These are phyloP conservation scores for Lasioglossum oenotherae DNA, from an alignment of 2,888 invertebrate genomes.

Conservation along the genomic window DNA sequence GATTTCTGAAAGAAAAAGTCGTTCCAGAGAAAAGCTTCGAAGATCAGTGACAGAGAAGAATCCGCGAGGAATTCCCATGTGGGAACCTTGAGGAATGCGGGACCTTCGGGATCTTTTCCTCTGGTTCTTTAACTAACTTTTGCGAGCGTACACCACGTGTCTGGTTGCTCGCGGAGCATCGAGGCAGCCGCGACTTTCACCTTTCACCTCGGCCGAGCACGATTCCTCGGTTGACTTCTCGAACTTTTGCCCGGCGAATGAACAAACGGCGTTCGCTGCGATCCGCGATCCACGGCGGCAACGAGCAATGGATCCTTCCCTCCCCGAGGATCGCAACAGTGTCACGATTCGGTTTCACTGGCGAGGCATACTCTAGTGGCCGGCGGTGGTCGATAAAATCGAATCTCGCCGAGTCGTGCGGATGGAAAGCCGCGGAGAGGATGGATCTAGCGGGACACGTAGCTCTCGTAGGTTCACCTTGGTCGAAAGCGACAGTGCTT, in stretches of 20 bases:
- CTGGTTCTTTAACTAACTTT: background rate
- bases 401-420: conserved; percentile 23
- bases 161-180: background rate
- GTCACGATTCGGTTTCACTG: conserved; percentile 75
- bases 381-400: conserved; percentile 13
- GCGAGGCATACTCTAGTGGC: background rate
- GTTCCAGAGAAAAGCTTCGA: background rate
- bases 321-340: conserved; percentile 7
- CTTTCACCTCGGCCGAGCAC: conserved; percentile 81
- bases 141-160: background rate
- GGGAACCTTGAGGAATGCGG: background rate
- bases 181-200: conserved; percentile 81
- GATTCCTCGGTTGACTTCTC: conserved; percentile 75
- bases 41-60: background rate
- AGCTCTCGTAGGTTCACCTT: conserved; percentile 29
- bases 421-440: conserved; percentile 60
- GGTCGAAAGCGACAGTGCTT: conserved; percentile 49
- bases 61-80: background rate
- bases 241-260: conserved; percentile 68
- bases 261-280: conserved; percentile 8
- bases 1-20: background rate
- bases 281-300: conserved; percentile 12
- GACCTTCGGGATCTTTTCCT: background rate
- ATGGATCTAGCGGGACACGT: conserved; percentile 31
- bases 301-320: background rate